phyloP scores from a whole-genome alignment of 2,113 vertebrate species.

The Dunckerocampus dactyliophorus region DNA sequence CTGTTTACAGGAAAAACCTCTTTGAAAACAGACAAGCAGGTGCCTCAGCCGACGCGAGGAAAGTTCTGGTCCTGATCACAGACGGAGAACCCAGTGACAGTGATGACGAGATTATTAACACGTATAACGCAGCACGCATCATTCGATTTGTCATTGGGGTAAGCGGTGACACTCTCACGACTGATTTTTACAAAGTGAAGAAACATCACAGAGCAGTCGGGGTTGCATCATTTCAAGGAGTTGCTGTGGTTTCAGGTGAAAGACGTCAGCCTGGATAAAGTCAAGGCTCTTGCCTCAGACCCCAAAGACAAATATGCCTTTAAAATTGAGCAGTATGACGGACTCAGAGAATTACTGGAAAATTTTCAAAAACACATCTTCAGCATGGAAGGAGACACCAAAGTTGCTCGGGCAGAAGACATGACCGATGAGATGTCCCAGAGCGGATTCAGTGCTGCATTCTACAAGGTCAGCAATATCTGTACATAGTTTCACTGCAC shows the following conservation, averaged over 20 bases:
- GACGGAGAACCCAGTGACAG: conserved; percentile 65
- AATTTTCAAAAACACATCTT: conserved; percentile 76
- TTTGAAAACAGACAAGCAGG: conserved; percentile 54
- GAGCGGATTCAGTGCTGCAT: conserved; percentile 56
- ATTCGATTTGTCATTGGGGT: conserved; percentile 72
- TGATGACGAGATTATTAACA: rapidly evolving
- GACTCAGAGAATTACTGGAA: conserved; percentile 66
- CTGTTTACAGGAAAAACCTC: conserved; percentile 25
- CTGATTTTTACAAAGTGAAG: background rate
- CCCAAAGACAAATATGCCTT: conserved; percentile 52
- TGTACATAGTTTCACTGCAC: background rate
- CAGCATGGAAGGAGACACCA: conserved; percentile 72
- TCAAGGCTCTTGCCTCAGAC: conserved; percentile 45
- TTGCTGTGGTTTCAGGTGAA: conserved; percentile 56
- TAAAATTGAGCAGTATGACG: conserved; percentile 54
- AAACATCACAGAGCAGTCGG: background rate
- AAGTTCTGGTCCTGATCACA: conserved; percentile 80
- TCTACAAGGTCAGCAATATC: conserved; percentile 36
- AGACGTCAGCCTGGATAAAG: rapidly evolving
- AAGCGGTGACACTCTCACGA: conserved; percentile 11
- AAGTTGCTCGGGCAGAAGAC: conserved; percentile 19
- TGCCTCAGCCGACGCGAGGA: conserved; percentile 64
- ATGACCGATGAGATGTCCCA: conserved; percentile 60
- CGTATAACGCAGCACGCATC: conserved; percentile 33
- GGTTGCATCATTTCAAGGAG: background rate